Evolutionary conservation across 2,797 vertebrate genomes (phyloP), one percentile per base, ranked within the genome.

Genomic region (Ctenopoma multispine): DNA sequence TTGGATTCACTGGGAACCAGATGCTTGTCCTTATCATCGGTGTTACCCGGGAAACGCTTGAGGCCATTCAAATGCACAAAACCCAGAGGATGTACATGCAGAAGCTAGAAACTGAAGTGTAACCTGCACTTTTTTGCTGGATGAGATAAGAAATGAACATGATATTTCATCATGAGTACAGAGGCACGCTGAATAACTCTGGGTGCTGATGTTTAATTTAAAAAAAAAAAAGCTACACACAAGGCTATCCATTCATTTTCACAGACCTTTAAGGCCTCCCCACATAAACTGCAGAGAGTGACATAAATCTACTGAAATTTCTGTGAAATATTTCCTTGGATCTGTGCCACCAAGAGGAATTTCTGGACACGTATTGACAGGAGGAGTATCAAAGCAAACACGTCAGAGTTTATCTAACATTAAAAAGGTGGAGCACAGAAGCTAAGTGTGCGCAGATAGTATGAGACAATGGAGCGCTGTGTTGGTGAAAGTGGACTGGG

Each of bases 1-100:
- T 84, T 76, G 9, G 29, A 76, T 51, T 8, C 64, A 81, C 77
- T 69, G 49, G 70, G 61, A 88, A 86, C 69, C 79, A 88, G 75
- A 83, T 69, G 56, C 44, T 63, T 50, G 59, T 59, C 76, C 31
- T 69, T 58, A 71, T 75, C 62, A 17, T 80, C 34, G 38, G 18
- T 8, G 31, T 80, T 54, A 43, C 79, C 66, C 17, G 1, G 63
- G 64, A 55, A 68, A 72, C 72, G 1, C 59, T 57, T 9, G 18
- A 41, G 56, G 20, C 9, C 21, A 23, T 13, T 34, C 43, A 69
- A 54, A 66, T 18, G n/a, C 36, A 31, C 31, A 41, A 53, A 34
- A 49, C 31, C 0, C 0, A 8, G 14, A 10, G 34, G 60, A 34
- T 14, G 4, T 10, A 15, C 13, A 27, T 10, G 51, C 0, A 24